Conservation (phyloP, 2,888 invertebrate genomes). For the Plemyria rubiginata region DNA sequence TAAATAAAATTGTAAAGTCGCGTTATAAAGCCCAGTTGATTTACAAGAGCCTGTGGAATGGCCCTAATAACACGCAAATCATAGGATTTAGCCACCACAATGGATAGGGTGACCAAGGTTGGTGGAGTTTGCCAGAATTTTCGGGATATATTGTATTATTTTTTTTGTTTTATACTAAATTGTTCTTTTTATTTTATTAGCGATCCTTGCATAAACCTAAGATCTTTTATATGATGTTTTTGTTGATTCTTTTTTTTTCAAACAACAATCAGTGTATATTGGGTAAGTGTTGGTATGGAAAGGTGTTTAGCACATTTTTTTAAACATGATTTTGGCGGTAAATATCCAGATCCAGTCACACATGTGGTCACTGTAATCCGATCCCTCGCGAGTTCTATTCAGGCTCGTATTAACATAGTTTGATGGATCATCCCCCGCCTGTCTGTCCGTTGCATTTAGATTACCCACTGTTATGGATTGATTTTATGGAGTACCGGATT, state of each 20-base stretch:
- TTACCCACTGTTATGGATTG: slow-evolving; percentile 62
- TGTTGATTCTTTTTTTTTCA: too few species aligned
- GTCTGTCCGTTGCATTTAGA: slow-evolving; percentile 50
- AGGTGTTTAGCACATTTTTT: too few species aligned
- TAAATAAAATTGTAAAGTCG: slow-evolving; percentile 47
- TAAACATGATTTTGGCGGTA: too few species aligned
- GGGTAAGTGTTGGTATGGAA: too few species aligned
- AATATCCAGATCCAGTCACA: background rate
- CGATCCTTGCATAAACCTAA: too few species aligned
- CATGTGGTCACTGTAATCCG: slow-evolving; percentile 35
- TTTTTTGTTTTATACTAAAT: too few species aligned
- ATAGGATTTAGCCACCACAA: slow-evolving; percentile 58
- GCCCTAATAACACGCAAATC: slow-evolving; percentile 68
- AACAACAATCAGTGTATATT: too few species aligned
- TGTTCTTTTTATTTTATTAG: too few species aligned
- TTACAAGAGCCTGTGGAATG: slow-evolving; percentile 46
- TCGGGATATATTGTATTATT: too few species aligned
- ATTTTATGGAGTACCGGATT: slow-evolving; percentile 57
- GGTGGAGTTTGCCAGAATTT: background rate
- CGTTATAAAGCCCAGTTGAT: slow-evolving; percentile 44
- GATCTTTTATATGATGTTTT: too few species aligned
- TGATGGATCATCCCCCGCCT: slow-evolving; percentile 64
- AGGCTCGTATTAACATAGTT: slow-evolving; percentile 65
- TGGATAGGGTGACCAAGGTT: slow-evolving; percentile 28
- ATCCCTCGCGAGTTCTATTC: slow-evolving; percentile 16